Conservation (phyloP, 2,888 invertebrate genomes). For the Tubulanus polymorphus region DNA sequence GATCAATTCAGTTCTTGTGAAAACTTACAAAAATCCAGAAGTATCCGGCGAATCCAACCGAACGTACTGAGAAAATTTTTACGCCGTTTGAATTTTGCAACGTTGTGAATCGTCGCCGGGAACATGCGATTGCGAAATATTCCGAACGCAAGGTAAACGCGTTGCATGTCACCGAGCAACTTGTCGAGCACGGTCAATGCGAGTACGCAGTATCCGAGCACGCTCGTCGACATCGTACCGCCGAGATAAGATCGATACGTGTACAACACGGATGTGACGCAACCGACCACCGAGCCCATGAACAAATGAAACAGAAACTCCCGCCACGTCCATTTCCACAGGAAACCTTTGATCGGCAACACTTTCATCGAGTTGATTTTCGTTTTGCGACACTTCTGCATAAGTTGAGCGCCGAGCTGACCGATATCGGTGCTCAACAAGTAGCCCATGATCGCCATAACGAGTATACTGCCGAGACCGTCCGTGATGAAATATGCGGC, state of each 20-base stretch:
- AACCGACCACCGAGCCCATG: conserved; percentile 31
- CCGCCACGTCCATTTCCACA: conserved; percentile 38
- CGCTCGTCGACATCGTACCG: conserved; percentile 22
- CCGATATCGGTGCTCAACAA: conserved; percentile 43
- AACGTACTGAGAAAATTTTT: conserved; percentile 29
- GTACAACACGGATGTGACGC: conserved; percentile 30
- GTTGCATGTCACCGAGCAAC: conserved; percentile 35
- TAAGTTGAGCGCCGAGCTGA: conserved; percentile 28
- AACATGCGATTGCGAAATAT: conserved; percentile 38
- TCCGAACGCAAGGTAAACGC: conserved; percentile 39
- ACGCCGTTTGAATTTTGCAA: conserved; percentile 22
- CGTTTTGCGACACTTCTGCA: background rate
- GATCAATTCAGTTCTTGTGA: too few relatives aligned
- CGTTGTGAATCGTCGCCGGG: conserved; percentile 26
- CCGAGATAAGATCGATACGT: conserved; percentile 23
- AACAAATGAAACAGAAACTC: conserved; percentile 37
- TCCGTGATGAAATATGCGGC: conserved; percentile 34
- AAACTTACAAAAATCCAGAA: conserved; percentile 40
- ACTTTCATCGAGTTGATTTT: background rate
- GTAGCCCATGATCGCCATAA: conserved; percentile 39
- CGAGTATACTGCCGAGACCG: conserved; percentile 30
- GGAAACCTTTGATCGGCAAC: conserved; percentile 20
- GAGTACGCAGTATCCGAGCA: conserved; percentile 36
- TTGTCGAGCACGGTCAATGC: conserved; percentile 40
- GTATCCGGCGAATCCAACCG: conserved; percentile 30